phyloP scores from a whole-genome alignment of 2,113 vertebrate species.

The Cranoglanis bouderius region DNA sequence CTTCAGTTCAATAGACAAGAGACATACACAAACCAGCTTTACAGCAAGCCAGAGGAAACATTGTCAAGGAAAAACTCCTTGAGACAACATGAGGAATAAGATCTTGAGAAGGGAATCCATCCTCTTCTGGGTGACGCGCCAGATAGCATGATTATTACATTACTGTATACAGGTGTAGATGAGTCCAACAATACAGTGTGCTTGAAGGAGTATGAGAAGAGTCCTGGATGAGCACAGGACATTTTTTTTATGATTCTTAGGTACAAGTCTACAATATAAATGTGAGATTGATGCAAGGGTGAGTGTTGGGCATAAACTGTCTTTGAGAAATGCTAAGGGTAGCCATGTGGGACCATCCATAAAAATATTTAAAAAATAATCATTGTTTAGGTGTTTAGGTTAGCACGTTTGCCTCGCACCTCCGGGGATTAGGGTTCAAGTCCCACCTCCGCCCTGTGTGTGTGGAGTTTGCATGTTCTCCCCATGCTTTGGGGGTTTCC shows the following conservation, averaged over 20 bases:
- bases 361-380: background rate
- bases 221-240: background rate
- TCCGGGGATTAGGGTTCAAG: too few relatives aligned
- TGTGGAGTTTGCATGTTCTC: too few relatives aligned
- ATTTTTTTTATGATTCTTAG: background rate
- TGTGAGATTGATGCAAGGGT: background rate
- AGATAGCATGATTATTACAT: background rate
- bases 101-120: background rate
- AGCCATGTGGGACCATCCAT: background rate
- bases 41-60: background rate
- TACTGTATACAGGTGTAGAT: background rate
- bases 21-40: background rate
- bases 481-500: too few relatives aligned
- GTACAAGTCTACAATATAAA: background rate
- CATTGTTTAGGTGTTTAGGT: background rate
- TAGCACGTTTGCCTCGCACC: too few relatives aligned
- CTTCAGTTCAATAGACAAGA: background rate
- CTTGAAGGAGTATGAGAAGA: background rate
- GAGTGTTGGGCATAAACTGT: background rate
- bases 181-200: background rate
- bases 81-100: background rate
- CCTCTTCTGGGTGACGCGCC: background rate
- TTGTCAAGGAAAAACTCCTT: background rate
- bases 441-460: too few relatives aligned
- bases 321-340: background rate